Base-by-base conservation (phyloP, 2,113 vertebrate species). In the Strix uralensis region DNA sequence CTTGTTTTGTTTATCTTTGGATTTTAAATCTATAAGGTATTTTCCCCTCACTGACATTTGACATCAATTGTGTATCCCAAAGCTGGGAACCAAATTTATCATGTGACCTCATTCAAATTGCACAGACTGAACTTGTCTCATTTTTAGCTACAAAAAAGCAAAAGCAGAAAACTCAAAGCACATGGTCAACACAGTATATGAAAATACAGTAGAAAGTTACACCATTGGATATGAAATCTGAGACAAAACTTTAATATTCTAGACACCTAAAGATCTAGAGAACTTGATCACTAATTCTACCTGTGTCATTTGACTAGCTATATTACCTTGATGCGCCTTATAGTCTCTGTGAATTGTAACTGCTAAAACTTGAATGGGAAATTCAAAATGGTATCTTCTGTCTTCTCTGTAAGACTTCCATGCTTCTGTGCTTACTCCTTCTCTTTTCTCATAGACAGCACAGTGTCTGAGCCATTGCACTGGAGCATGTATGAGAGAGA, bases 1-100 rank as follows among this genome's bases (percentile, higher is more conserved):
- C 83, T 84, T 77, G 16, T 79, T 94, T 95, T 83, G 74, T 91
- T 97, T 85, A 79, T 54, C 66, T 97, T 89, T 94, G 69, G 27
- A 52, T 88, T 95, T 96, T 92, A 90, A 94, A 90, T 81, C 88
- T 83, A 61, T 77, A 87, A 90, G 54, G 49, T 32, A 38, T 54
- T 92, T 82, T 72, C 27, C 61, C n/a, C 7, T 59, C 51, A 42
- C n/a, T 82, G 62, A 69, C 0, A 0, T 54, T 74, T 23, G 10
- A 3, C 80, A 83, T 75, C 36, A 81, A 46, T 46, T 42, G 26
- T 13, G 13, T 44, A 55, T n/a, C 36, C 51, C 38, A 65, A 81
- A 94, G 26, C 30, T 72, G 58, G 40, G 59, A 95, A 81, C 22
- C n/a, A 88, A 66, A 75, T 87, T 86, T 93, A 30, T 81, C 18